Percentiles rank a stretch among this genome's conserved stretches.
phyloP scores from a whole-genome alignment of 2,888 invertebrate genomes.

The Andrena praecox region DNA sequence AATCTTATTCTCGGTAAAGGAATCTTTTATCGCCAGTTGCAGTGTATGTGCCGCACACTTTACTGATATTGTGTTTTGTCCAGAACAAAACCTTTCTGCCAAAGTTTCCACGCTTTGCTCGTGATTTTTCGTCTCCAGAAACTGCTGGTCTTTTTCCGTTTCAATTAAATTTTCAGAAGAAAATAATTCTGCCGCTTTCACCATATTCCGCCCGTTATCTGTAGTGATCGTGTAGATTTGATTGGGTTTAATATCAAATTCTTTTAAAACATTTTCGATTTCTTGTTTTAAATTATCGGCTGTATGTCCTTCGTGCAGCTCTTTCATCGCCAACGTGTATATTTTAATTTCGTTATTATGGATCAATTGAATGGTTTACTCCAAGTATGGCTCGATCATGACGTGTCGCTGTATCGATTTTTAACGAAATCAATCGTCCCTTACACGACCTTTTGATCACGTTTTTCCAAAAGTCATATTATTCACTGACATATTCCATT shows the following conservation, averaged over 20 bases:
- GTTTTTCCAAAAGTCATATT: neutral
- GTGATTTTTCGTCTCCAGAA: too few species aligned
- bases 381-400: too few species aligned
- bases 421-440: conserved; percentile 5
- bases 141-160: too few species aligned
- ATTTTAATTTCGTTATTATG: too few species aligned
- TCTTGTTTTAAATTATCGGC: neutral
- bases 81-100: neutral
- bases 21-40: conserved; percentile 9
- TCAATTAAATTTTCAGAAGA: too few species aligned
- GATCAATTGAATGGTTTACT: too few species aligned
- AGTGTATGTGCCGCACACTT: conserved; percentile 6
- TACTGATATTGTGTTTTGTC: neutral
- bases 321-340: too few species aligned
- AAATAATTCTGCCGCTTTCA: too few species aligned
- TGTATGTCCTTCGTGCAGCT: too few species aligned
- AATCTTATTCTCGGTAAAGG: neutral
- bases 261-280: too few species aligned
- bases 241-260: neutral
- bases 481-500: neutral
- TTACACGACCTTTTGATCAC: neutral
- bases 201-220: too few species aligned
- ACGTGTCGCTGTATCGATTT: neutral
- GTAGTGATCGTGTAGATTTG: conserved; percentile 1
- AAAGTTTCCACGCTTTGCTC: neutral